phyloP scores from a whole-genome alignment of 2,888 invertebrate genomes.

The Agonum fuliginosum region DNA sequence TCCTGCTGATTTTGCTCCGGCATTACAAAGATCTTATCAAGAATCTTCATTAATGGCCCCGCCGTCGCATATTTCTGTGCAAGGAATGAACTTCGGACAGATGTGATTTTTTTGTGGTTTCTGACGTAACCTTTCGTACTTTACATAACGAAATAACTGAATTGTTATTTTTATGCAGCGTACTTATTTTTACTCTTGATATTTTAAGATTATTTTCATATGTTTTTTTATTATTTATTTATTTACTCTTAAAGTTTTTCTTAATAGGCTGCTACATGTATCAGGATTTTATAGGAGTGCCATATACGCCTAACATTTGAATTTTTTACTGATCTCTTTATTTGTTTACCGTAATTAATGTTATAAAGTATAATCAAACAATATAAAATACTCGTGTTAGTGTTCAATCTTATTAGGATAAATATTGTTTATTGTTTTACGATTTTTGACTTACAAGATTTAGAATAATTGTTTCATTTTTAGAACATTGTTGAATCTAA shows the following conservation, averaged over 20 bases:
- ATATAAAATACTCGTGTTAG: constrained; percentile 30
- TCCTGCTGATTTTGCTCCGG: constrained; percentile 80
- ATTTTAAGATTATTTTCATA: too few relatives aligned
- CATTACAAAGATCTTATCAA: constrained; percentile 74
- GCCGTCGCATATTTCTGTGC: constrained; percentile 81
- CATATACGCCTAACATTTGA: constrained; percentile 15
- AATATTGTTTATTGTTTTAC: not conserved
- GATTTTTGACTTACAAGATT: not conserved
- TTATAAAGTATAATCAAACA: not conserved
- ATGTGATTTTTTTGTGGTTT: constrained; percentile 75
- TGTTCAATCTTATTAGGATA: not conserved
- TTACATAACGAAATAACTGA: not conserved
- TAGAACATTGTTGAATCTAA: constrained; percentile 8
- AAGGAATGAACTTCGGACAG: constrained; percentile 85
- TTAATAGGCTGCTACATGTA: constrained; percentile 20
- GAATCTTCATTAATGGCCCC: constrained; percentile 70
- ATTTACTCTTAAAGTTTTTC: not conserved
- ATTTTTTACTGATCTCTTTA: constrained; percentile 15
- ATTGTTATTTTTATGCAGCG: too few relatives aligned
- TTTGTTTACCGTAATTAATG: constrained; percentile 18
- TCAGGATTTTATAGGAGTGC: constrained; percentile 22
- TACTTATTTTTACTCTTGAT: not conserved
- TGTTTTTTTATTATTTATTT: constrained; percentile 3
- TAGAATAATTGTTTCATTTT: constrained; percentile 1
- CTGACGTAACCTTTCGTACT: constrained; percentile 25